Evolutionary conservation across 2,888 invertebrate species (phyloP).

Genomic region (Cybosia mesomella): DNA sequence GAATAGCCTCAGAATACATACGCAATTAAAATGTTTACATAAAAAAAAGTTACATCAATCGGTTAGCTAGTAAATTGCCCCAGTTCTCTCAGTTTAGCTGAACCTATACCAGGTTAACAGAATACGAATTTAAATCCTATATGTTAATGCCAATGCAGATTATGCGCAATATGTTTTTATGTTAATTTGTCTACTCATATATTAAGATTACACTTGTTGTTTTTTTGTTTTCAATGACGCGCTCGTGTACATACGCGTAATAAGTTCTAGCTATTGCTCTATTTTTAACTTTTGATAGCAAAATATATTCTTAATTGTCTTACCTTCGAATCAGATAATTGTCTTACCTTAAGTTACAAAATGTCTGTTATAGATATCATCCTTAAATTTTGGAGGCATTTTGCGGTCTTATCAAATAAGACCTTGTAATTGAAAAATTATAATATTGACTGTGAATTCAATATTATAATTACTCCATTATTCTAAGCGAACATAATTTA

Average conservation of each 20-base stretch:
- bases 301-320: background rate
- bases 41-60: background rate
- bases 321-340: background rate
- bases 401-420: background rate
- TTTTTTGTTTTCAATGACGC: constrained; percentile 10
- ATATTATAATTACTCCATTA: too few relatives aligned
- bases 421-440: constrained; percentile 11
- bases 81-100: background rate
- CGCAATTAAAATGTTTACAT: too few relatives aligned
- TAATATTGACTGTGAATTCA: background rate
- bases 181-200: constrained; percentile 7
- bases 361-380: background rate
- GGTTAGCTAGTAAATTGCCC: background rate
- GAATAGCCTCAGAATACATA: too few relatives aligned
- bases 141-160: background rate
- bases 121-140: background rate
- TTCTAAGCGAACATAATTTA: background rate
- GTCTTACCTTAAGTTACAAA: background rate
- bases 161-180: constrained; percentile 1
- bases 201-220: background rate
- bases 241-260: background rate
- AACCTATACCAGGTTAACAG: background rate
- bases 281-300: constrained; percentile 10
- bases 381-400: background rate
- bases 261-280: constrained; percentile 7